Percentiles rank a stretch among this genome's conserved stretches.
Conservation (phyloP, 2,888 invertebrate genomes). For the Lithophane leautieri region DNA sequence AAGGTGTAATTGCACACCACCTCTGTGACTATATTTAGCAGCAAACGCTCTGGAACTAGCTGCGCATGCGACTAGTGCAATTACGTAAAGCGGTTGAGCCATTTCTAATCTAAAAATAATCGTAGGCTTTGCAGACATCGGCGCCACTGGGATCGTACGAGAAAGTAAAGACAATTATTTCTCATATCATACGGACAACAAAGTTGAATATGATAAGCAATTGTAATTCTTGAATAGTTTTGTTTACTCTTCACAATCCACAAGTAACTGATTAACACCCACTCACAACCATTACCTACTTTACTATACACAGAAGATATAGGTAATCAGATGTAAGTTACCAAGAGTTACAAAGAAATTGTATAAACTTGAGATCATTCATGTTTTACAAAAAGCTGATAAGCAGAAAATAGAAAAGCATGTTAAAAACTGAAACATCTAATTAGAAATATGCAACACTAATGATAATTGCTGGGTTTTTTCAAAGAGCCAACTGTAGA, state of each 20-base stretch:
- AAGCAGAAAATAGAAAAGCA: conserved; percentile 10
- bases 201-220: conserved; percentile 64
- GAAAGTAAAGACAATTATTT: conserved; percentile 88
- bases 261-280: not conserved
- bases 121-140: conserved; percentile 88
- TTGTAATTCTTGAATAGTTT: conserved; percentile 37
- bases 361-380: not conserved
- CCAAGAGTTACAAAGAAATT: conserved; percentile 1
- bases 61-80: conserved; percentile 89
- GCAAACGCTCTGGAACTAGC: conserved; percentile 88
- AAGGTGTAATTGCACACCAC: conserved; percentile 88
- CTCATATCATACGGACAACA: conserved; percentile 69
- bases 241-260: conserved; percentile 31
- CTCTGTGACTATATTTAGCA: conserved; percentile 89
- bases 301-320: not conserved
- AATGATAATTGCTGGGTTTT: conserved; percentile 48
- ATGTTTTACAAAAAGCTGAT: not conserved
- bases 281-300: conserved; percentile 10
- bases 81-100: conserved; percentile 91
- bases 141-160: conserved; percentile 88
- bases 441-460: conserved; percentile 20
- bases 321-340: not conserved
- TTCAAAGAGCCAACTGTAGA: conserved; percentile 45
- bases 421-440: conserved; percentile 18
- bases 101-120: conserved; percentile 91